Evolutionary conservation across 2,888 invertebrate species (phyloP), one percentile per base, ranked within the genome.

Genomic region (Icerya purchasi): DNA sequence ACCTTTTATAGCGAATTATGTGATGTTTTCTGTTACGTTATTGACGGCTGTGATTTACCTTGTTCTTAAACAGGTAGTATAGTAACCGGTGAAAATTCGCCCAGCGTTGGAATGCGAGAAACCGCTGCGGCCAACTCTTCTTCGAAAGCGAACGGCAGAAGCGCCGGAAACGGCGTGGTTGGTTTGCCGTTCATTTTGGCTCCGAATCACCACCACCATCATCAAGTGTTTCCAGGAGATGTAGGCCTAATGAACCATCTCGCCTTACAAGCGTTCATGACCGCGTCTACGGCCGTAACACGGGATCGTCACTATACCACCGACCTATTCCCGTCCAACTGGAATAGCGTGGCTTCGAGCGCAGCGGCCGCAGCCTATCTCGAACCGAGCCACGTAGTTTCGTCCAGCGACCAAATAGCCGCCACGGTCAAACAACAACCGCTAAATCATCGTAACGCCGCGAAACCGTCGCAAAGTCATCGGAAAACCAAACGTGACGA

Each of bases 121-220:
- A 56, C 56, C 2, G 20, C 25, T 20, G 18, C 20, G 14, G 49
- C 25, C 25, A 22, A 22, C 49, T 22, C 25, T 20, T n/a, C 52
- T 5, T 49, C 49, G 21, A 54, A 54, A 54, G 24, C 5, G 8
- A 22, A 25, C 18, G 8, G 21, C 10, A 1, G 36, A 1, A 1
- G 8, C n/a, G 2, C 19, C 20, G 52, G 36, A n/a, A 56, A 56
- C 56, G 50, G 56, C 20, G 36, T 49, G 21, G 49, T 56, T n/a
- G 50, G 50, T 49, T 21, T 56, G 14, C 56, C 56, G 3, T 36
- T 36, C 14, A 8, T 36, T 8, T 3, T 56, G 14, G 49, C 36
- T 25, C 50, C 50, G 19, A 56, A 56, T n/a, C 21, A 49, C 20
- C 21, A 49, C 18, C 56, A 56, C n/a, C 56, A 56, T 22, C 21